These are phyloP conservation scores for Macrosoma leucophasiata DNA, from an alignment of 2,888 invertebrate genomes.

Conservation along the genomic window DNA sequence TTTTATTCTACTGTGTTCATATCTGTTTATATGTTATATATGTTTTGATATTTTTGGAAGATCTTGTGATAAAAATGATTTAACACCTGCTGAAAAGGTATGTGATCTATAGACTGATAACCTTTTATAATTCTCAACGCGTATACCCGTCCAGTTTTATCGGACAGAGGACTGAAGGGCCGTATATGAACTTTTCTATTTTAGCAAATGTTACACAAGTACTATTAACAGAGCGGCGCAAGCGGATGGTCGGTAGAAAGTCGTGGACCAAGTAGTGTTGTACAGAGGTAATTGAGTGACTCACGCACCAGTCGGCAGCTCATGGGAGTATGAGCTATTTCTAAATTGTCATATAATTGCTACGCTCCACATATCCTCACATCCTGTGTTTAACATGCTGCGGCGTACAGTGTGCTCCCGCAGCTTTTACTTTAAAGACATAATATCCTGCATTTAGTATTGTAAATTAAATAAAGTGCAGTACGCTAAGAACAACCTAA, in stretches of 20 bases:
- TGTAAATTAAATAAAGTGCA: too few species aligned
- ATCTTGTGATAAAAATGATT: too few species aligned
- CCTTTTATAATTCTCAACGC: too few species aligned
- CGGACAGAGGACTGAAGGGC: slow-evolving; percentile 32
- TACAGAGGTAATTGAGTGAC: slow-evolving; percentile 45
- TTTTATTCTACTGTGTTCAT: too few species aligned
- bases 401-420: background rate
- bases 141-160: too few species aligned
- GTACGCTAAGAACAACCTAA: too few species aligned
- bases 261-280: slow-evolving; percentile 33
- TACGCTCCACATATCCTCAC: slow-evolving; percentile 28
- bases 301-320: slow-evolving; percentile 43
- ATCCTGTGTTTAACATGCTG: slow-evolving; percentile 38
- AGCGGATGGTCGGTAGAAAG: slow-evolving; percentile 58
- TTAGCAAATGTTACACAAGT: slow-evolving; percentile 61
- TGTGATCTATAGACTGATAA: too few species aligned
- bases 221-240: slow-evolving; percentile 42
- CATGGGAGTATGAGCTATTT: slow-evolving; percentile 40
- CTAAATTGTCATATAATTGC: slow-evolving; percentile 51
- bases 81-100: too few species aligned
- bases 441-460: too few species aligned
- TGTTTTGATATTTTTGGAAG: too few species aligned
- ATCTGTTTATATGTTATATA: too few species aligned
- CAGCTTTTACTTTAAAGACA: too few species aligned
- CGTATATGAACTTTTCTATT: slow-evolving; percentile 55